Conservation (phyloP, 1,140 invertebrate species). For the Leptopilina clavipes region DNA sequence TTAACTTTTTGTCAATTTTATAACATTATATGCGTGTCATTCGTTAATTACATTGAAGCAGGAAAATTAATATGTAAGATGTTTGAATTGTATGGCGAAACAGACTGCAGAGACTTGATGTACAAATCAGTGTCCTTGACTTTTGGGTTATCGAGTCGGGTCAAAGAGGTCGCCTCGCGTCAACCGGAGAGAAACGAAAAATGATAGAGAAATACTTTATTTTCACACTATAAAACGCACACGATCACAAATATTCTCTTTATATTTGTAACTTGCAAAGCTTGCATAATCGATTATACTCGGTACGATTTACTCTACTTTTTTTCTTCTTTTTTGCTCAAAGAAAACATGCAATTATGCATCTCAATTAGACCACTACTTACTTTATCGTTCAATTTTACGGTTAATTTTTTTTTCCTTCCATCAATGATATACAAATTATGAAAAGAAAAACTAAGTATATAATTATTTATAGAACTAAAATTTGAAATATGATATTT, state of each 20-base stretch:
- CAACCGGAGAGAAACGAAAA: slow-evolving; percentile 63
- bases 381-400: too few relatives aligned
- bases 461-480: too few relatives aligned
- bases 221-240: slow-evolving; percentile 1
- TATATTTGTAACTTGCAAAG: background rate
- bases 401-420: too few relatives aligned
- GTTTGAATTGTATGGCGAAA: slow-evolving; percentile 13
- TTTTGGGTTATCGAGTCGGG: slow-evolving; percentile 68
- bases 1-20: background rate
- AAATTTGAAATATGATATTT: too few relatives aligned
- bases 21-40: background rate
- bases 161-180: slow-evolving; percentile 59
- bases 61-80: slow-evolving; percentile 9
- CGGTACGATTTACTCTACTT: background rate
- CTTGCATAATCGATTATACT: slow-evolving; percentile 22
- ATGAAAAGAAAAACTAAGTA: too few relatives aligned
- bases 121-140: slow-evolving; percentile 67
- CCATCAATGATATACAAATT: too few relatives aligned
- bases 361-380: background rate
- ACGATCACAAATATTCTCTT: background rate
- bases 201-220: slow-evolving; percentile 49
- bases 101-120: slow-evolving; percentile 56
- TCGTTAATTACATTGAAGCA: background rate
- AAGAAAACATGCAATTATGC: background rate
- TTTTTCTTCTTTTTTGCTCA: background rate